Percentiles rank a stretch among this genome's conserved stretches.
Conservation (phyloP, 1,140 invertebrate genomes). For the Daktulosphaira vitifoliae region DNA sequence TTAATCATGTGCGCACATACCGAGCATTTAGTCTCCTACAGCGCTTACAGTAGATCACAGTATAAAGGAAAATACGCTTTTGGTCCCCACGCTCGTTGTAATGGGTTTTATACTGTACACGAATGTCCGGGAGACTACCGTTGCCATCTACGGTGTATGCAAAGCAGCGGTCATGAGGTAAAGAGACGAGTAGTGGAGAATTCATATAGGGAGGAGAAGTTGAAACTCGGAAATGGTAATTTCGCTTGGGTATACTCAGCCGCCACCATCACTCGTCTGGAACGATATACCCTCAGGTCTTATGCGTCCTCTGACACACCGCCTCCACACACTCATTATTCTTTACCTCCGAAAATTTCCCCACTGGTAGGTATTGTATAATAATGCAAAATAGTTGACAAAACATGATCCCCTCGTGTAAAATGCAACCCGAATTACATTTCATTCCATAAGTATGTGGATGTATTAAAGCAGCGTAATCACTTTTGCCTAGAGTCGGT, state of each 20-base stretch:
- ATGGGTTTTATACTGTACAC: not conserved
- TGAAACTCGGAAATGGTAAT: slow-evolving; percentile 12
- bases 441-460: too few species aligned
- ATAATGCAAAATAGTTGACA: not conserved
- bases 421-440: too few species aligned
- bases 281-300: not conserved
- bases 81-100: not conserved
- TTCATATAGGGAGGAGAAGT: not conserved
- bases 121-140: not conserved
- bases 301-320: not conserved
- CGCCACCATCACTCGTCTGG: too few species aligned
- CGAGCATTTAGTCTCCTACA: not conserved
- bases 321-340: not conserved
- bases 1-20: slow-evolving; percentile 1
- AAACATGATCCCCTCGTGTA: not conserved
- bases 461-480: too few species aligned
- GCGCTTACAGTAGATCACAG: not conserved
- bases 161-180: not conserved
- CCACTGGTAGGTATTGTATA: not conserved
- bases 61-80: slow-evolving; percentile 24
- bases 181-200: not conserved
- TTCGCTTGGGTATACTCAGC: not conserved
- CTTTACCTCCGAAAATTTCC: slow-evolving; percentile 8
- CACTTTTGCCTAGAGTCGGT: too few species aligned
- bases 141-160: not conserved